phyloP scores from a whole-genome alignment of 2,113 vertebrate species.

The Microtus montanus region DNA sequence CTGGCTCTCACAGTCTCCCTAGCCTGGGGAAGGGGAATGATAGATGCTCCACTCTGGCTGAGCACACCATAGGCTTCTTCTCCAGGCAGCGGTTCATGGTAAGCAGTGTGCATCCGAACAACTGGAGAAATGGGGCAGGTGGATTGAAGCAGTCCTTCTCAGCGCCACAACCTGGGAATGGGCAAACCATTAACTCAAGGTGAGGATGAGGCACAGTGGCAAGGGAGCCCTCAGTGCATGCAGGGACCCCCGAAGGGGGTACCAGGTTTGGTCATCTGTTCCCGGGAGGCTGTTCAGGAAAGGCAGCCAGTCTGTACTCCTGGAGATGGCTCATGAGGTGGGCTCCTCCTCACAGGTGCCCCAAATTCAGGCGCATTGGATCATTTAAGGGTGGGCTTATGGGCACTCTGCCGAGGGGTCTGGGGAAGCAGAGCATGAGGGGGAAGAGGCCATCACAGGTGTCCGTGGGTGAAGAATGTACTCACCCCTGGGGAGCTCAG shows the following conservation, averaged over 20 bases:
- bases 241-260: background rate
- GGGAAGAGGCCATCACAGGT: background rate
- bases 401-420: background rate
- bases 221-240: background rate
- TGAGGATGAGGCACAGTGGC: background rate
- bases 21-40: background rate
- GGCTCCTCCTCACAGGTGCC: background rate
- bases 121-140: background rate
- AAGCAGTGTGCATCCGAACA: background rate
- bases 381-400: background rate
- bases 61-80: background rate
- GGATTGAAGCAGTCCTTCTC: background rate
- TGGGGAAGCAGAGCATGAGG: accelerated
- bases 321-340: background rate
- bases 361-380: background rate
- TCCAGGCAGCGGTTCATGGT: background rate
- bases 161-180: too few species aligned
- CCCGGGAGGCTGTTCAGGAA: background rate
- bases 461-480: accelerated
- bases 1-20: background rate
- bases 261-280: background rate
- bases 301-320: too few species aligned
- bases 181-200: background rate
- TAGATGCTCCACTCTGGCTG: background rate
- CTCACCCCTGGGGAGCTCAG: background rate